These are phyloP conservation scores for Nerophis lumbriciformis DNA, from an alignment of 2,113 vertebrate genomes.

Conservation along the genomic window DNA sequence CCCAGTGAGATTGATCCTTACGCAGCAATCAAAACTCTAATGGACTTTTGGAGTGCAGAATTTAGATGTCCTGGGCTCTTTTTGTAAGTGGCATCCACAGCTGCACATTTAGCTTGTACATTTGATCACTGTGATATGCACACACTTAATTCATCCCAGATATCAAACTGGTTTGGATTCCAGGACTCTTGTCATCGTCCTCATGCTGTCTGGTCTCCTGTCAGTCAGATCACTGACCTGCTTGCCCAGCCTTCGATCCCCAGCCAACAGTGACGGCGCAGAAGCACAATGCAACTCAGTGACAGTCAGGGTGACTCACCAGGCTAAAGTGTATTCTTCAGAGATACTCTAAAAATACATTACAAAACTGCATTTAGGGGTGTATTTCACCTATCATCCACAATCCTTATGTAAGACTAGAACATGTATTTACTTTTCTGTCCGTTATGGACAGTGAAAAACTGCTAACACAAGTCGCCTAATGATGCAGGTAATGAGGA, in stretches of 20 bases:
- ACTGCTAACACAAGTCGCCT: too few species aligned
- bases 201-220: conserved; percentile 19
- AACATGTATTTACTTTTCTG: too few species aligned
- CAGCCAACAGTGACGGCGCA: conserved; percentile 33
- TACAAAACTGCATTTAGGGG: too few species aligned
- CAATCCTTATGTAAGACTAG: too few species aligned
- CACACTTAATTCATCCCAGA: not conserved
- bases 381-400: too few species aligned
- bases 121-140: not conserved
- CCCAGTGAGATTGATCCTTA: conserved; percentile 29
- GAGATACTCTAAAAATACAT: conserved; percentile 23
- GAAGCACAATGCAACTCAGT: conserved; percentile 29
- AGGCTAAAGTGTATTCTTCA: conserved; percentile 32
- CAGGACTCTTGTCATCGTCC: not conserved
- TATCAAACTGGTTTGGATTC: conserved; percentile 9
- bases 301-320: conserved; percentile 56
- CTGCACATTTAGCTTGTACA: not conserved
- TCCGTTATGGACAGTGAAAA: too few species aligned
- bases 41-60: conserved; percentile 23
- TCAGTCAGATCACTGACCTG: conserved; percentile 46
- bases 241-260: conserved; percentile 23
- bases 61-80: conserved; percentile 20
- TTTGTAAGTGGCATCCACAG: conserved; percentile 15
- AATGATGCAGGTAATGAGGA: too few species aligned
- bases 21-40: conserved; percentile 33